These are phyloP conservation scores for Melinopterus prodromus DNA, from an alignment of 2,888 invertebrate genomes.

Conservation along the genomic window DNA sequence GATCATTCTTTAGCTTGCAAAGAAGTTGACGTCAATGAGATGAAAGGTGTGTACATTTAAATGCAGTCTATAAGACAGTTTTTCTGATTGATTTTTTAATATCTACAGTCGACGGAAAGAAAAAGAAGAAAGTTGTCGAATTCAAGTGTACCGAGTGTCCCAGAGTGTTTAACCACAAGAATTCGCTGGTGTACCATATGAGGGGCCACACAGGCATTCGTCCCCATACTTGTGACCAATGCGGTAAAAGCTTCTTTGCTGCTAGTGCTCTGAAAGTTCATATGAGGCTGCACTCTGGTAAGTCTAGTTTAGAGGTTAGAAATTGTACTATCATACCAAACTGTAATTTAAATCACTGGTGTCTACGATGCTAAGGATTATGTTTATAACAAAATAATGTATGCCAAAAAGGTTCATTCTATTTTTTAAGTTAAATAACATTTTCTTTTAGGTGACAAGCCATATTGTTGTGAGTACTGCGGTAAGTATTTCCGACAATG, in stretches of 20 bases:
- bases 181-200: slow-evolving; percentile 85
- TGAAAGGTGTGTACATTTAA: slow-evolving; percentile 27
- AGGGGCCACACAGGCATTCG: slow-evolving; percentile 81
- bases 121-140: slow-evolving; percentile 57
- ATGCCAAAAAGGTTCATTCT: no score
- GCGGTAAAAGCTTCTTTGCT: slow-evolving; percentile 86
- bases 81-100: not conserved
- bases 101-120: slow-evolving; percentile 45
- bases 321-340: no score
- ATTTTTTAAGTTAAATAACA: not conserved
- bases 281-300: slow-evolving; percentile 75
- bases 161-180: slow-evolving; percentile 80
- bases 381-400: no score
- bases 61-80: not conserved
- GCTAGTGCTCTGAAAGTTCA: slow-evolving; percentile 85
- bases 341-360: no score
- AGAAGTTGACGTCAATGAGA: slow-evolving; percentile 43
- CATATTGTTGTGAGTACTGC: slow-evolving; percentile 83
- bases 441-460: slow-evolving; percentile 71
- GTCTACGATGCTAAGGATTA: not conserved
- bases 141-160: slow-evolving; percentile 73
- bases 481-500: slow-evolving; percentile 84
- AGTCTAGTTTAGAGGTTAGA: not conserved
- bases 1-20: slow-evolving; percentile 59
- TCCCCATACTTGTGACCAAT: slow-evolving; percentile 79